These are phyloP conservation scores for Sterna hirundo DNA, from an alignment of 2,113 vertebrate species.

Conservation along the genomic window DNA sequence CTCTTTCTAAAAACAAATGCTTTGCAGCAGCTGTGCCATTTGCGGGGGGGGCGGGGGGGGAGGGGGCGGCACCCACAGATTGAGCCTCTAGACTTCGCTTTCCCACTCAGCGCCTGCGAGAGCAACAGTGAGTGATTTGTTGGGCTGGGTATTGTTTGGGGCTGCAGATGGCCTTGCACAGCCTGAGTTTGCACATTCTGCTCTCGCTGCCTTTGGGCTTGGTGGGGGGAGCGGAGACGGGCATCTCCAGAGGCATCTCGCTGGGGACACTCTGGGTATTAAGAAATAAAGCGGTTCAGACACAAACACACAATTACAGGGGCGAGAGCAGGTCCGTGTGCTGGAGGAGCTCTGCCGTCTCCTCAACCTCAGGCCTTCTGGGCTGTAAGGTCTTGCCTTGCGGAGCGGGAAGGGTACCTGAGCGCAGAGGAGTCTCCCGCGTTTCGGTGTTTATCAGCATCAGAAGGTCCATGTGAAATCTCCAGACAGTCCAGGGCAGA, in stretches of 20 bases:
- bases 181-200: neutral
- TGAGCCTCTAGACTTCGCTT: constrained; percentile 12
- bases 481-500: neutral
- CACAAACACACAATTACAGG: neutral
- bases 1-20: constrained; percentile 52
- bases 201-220: neutral
- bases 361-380: neutral
- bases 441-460: fast-evolving
- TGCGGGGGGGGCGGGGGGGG: constrained; percentile 29
- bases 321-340: neutral
- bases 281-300: neutral
- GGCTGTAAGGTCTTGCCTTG: neutral
- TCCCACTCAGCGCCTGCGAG: neutral
- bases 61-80: constrained; percentile 14
- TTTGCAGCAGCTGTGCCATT: constrained; percentile 61
- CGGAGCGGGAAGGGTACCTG: neutral
- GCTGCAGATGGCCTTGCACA: constrained; percentile 5
- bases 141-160: neutral
- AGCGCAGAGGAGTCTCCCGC: fast-evolving
- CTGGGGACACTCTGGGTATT: neutral
- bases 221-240: neutral
- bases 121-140: constrained; percentile 14
- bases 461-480: neutral
- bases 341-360: neutral
- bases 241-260: neutral